Conservation (phyloP, 2,113 vertebrate species). For the Chaetops frenatus region DNA sequence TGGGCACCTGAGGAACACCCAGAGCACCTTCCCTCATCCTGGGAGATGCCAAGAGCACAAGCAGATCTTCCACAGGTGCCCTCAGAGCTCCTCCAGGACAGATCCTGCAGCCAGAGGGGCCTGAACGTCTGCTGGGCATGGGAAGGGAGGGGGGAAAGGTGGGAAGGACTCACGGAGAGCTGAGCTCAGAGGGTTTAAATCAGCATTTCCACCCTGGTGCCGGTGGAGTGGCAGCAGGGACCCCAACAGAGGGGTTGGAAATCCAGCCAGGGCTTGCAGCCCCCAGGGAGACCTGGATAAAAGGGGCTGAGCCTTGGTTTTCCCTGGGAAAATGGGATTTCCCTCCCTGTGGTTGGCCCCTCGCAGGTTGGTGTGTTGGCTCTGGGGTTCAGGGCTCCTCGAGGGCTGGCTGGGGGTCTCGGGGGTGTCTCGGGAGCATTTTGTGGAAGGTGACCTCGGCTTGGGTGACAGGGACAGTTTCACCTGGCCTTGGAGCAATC, state of each 20-base stretch:
- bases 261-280: neutral
- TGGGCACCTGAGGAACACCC: neutral
- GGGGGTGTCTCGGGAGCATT: rapidly evolving
- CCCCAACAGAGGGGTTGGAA: neutral
- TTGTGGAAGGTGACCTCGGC: neutral
- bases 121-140: neutral
- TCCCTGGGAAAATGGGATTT: neutral
- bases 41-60: neutral
- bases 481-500: neutral
- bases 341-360: neutral
- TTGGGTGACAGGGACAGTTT: neutral
- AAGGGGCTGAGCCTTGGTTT: neutral
- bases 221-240: neutral
- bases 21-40: neutral
- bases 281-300: neutral
- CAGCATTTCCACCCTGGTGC: neutral
- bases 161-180: neutral
- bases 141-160: neutral
- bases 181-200: neutral
- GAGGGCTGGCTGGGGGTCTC: neutral
- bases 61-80: neutral
- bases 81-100: neutral
- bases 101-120: neutral
- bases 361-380: rapidly evolving
- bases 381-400: neutral